phyloP scores from a whole-genome alignment of 2,113 vertebrate species.

The Cyanoramphus novaezelandiae region DNA sequence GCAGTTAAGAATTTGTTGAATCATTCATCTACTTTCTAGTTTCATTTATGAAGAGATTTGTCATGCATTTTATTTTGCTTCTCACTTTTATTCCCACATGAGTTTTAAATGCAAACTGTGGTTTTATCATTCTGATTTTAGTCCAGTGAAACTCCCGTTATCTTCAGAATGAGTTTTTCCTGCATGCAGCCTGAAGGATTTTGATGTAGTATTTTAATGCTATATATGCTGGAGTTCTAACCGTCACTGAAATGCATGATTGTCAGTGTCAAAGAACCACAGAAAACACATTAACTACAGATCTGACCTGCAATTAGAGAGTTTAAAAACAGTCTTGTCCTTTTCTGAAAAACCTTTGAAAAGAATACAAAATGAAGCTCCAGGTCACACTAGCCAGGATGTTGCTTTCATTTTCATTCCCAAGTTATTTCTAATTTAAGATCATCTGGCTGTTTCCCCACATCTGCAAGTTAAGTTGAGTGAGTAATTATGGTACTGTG shows the following conservation, averaged over 20 bases:
- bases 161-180: neutral
- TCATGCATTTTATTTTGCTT: neutral
- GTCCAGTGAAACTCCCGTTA: neutral
- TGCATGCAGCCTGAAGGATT: neutral
- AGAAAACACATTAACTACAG: neutral
- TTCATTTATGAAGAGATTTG: neutral
- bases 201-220: neutral
- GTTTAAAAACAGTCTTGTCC: neutral
- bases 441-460: neutral
- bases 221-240: neutral
- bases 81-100: neutral
- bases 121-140: neutral
- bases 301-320: neutral
- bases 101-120: neutral
- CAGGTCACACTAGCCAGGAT: neutral
- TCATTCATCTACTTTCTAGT: neutral
- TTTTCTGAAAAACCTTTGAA: neutral
- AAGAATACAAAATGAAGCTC: neutral
- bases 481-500: neutral
- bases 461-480: neutral
- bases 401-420: neutral
- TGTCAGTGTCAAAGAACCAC: neutral
- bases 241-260: neutral
- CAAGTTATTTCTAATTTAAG: neutral
- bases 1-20: neutral